Base-by-base conservation (phyloP, 2,888 invertebrate genomes). In the Caenorhabditis zanzibari region DNA sequence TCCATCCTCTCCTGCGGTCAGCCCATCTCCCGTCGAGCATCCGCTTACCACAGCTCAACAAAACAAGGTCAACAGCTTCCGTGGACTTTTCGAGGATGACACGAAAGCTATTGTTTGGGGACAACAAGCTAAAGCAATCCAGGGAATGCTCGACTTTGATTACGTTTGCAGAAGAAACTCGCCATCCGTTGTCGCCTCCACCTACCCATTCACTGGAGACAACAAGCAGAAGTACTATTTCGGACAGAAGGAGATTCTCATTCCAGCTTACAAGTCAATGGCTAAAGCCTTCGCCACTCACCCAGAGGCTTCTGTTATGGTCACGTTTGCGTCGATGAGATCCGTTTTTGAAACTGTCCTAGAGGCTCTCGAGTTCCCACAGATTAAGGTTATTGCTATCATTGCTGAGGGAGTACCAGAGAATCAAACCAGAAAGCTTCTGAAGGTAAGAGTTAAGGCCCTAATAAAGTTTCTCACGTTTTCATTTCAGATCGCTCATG, bases 181-280 rank as follows among this genome's bases (percentile, higher is more conserved):
- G 91, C 98, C 98, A 1, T 94, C 94, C 1, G 94, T 99, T 1
- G 97, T 96, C 0, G 98, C 98, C 38, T 96, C 98, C 93, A 97
- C 98, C 44, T 99, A 99, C 93, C 99, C 99, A 0, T 97, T 99
- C 94, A 97, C 96, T 16, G 94, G 94, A 0, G 98, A 99, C 93
- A 98, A 99, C 93, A 98, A 97, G 93, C 98, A 98, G 93, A 99
- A 99, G 93, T 99, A 96, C 94, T 99, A 99, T 93, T 99, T 98
- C 95, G 99, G 99, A 0, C 98, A 99, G 93, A 97, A 98, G 93
- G 88, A 92, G 72, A 86, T 92, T 61, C 86, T 91, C n/a, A 82
- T 92, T 26, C 85, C 94, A 90, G 96, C 98, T 7, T 99, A 98
- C 94, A 97, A 97, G 90, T 96, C 96, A 92, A 97, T 99, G 97